Evolutionary conservation across 2,888 invertebrate species (phyloP).

Genomic region (Torymus auratus): DNA sequence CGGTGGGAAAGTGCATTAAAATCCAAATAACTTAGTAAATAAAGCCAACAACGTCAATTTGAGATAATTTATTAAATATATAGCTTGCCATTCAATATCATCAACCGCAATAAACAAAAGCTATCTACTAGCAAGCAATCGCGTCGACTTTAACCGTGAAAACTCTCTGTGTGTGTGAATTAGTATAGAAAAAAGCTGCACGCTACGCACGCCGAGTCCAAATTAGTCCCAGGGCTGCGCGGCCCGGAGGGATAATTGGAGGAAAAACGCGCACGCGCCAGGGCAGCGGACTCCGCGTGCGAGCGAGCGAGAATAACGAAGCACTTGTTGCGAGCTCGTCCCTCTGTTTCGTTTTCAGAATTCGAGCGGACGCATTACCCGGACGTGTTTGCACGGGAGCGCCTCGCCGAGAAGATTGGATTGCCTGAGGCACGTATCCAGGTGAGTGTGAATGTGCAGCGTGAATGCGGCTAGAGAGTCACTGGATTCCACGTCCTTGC

Average conservation of each 20-base stretch:
- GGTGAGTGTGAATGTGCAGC: conserved; percentile 84
- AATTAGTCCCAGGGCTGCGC: conserved; percentile 11
- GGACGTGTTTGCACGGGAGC: conserved; percentile 96
- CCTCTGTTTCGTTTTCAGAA: conserved; percentile 85
- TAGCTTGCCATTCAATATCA: too few relatives aligned
- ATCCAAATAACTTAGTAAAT: too few relatives aligned
- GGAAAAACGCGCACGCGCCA: conserved; percentile 18
- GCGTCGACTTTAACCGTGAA: too few relatives aligned
- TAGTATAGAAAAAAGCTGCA: too few relatives aligned
- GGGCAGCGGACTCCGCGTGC: neutral
- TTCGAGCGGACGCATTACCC: conserved; percentile 98
- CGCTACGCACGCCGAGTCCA: neutral
- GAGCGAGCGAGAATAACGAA: conserved; percentile 42
- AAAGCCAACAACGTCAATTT: too few relatives aligned
- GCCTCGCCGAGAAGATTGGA: conserved; percentile 97
- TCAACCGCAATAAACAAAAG: too few relatives aligned
- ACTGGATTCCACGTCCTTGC: too few relatives aligned
- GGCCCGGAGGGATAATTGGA: conserved; percentile 1
- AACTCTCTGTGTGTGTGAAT: too few relatives aligned
- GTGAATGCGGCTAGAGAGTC: conserved; percentile 67
- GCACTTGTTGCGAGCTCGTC: conserved; percentile 69
- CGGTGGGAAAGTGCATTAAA: too few relatives aligned
- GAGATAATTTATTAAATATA: too few relatives aligned
- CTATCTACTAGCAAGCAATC: too few relatives aligned
- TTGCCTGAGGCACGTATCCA: conserved; percentile 99